Conservation (phyloP, 2,888 invertebrate genomes). For the Pedicia rivosa region DNA sequence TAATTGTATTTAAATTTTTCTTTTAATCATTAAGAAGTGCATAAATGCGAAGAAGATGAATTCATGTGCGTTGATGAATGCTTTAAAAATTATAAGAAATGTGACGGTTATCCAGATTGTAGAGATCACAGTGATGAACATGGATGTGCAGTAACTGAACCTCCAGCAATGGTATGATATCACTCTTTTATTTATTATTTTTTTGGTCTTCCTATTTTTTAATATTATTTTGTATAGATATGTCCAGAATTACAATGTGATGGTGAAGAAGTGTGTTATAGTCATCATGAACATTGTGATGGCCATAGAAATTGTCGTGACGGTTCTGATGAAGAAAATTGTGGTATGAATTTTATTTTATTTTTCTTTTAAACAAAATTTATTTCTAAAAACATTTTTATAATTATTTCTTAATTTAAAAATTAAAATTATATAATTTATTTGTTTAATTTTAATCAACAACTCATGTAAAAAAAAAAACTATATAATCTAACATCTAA, state of each 20-base stretch:
- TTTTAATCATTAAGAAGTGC: not conserved
- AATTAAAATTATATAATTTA: no score
- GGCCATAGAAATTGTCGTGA: constrained; percentile 37
- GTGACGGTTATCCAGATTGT: constrained; percentile 44
- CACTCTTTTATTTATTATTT: no score
- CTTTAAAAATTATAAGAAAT: constrained; percentile 39
- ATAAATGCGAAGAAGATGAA: constrained; percentile 27
- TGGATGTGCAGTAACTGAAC: constrained; percentile 15
- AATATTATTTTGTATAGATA: constrained; percentile 10
- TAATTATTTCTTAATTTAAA: no score
- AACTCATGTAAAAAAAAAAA: no score
- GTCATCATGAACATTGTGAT: constrained; percentile 36
- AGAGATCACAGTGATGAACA: constrained; percentile 44
- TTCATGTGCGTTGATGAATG: constrained; percentile 44
- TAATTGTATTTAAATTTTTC: no score
- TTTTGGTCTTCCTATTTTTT: not conserved
- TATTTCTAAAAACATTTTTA: no score
- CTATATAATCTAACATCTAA: no score
- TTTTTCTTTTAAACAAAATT: no score
- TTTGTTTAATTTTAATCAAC: no score
- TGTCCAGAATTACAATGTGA: constrained; percentile 37
- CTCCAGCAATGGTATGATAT: constrained; percentile 3
- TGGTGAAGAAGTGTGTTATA: constrained; percentile 32
- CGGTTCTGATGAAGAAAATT: constrained; percentile 40
- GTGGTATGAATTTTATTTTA: constrained; percentile 26